Percentiles rank a stretch among this genome's conserved stretches.
These are phyloP conservation scores for Cheilosia soror DNA, from an alignment of 2,888 invertebrate genomes.

Conservation along the genomic window DNA sequence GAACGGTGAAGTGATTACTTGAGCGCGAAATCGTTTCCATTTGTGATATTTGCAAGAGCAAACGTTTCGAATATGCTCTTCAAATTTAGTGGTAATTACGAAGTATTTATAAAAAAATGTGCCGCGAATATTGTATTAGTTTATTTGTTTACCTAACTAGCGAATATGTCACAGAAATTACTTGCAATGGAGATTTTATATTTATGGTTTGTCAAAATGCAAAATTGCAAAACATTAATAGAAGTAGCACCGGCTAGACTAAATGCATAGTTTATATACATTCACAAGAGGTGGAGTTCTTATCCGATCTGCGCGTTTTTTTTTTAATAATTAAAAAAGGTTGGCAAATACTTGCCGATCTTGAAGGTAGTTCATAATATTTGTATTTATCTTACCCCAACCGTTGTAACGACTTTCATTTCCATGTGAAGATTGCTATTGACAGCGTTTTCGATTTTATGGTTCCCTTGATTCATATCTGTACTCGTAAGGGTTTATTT, in stretches of 20 bases:
- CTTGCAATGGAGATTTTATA: conserved; percentile 31
- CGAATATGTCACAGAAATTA: conserved; percentile 19
- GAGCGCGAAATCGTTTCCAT: conserved; percentile 29
- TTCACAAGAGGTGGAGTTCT: background rate
- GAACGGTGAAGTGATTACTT: conserved; percentile 53
- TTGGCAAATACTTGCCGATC: too few relatives aligned
- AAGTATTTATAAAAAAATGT: conserved; percentile 19
- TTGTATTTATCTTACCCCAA: too few relatives aligned
- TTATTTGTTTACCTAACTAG: conserved; percentile 2
- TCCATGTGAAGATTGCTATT: too few relatives aligned
- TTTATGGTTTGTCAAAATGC: conserved; percentile 57
- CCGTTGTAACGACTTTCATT: too few relatives aligned
- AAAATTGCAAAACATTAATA: conserved; percentile 1
- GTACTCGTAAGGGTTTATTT: too few relatives aligned
- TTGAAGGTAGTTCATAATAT: too few relatives aligned
- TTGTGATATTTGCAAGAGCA: conserved; percentile 10
- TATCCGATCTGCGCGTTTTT: background rate
- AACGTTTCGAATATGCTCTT: background rate
- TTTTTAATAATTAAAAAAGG: background rate
- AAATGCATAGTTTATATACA: background rate
- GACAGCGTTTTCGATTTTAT: too few relatives aligned
- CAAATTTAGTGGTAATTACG: conserved; percentile 30
- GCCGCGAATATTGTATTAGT: conserved; percentile 27
- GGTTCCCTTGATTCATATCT: too few relatives aligned
- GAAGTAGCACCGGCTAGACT: background rate